phyloP scores from a whole-genome alignment of 2,888 invertebrate species.

The Cephus spinipes region DNA sequence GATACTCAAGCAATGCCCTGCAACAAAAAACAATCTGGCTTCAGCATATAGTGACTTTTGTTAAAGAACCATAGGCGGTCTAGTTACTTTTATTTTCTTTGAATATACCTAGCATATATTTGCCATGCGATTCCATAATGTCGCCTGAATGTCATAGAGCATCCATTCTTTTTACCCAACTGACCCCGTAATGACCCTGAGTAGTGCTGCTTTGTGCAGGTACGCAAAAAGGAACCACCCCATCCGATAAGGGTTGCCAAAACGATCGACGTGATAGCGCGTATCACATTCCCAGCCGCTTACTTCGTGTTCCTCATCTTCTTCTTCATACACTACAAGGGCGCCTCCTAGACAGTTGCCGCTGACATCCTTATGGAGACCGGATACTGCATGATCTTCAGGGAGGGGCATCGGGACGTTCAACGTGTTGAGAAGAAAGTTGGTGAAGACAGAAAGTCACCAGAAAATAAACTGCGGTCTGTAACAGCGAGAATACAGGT shows the following conservation, averaged over 20 bases:
- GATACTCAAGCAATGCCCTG: slow-evolving; percentile 1
- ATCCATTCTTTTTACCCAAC: neutral
- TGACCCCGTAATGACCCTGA: slow-evolving; percentile 39
- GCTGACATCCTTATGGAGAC: neutral
- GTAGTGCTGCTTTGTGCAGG: slow-evolving; percentile 86
- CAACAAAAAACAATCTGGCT: neutral
- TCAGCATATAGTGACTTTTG: neutral
- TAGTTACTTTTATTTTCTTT: neutral
- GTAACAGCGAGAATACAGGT: neutral
- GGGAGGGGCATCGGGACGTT: neutral
- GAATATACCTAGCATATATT: neutral
- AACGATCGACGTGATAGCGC: slow-evolving; percentile 93
- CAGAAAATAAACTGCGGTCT: neutral
- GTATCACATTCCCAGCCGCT: slow-evolving; percentile 93
- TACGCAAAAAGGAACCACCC: slow-evolving; percentile 91
- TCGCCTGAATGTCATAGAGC: neutral
- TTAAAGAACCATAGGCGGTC: neutral
- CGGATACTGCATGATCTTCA: neutral
- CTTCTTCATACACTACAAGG: slow-evolving; percentile 95
- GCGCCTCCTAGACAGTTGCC: slow-evolving; percentile 75
- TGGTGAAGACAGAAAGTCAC: neutral
- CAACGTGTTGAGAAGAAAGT: neutral
- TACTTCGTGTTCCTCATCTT: slow-evolving; percentile 94
- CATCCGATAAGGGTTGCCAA: slow-evolving; percentile 94
- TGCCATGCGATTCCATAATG: neutral